Conservation (phyloP, 2,113 vertebrate genomes). For the Phalacrocorax carbo region DNA sequence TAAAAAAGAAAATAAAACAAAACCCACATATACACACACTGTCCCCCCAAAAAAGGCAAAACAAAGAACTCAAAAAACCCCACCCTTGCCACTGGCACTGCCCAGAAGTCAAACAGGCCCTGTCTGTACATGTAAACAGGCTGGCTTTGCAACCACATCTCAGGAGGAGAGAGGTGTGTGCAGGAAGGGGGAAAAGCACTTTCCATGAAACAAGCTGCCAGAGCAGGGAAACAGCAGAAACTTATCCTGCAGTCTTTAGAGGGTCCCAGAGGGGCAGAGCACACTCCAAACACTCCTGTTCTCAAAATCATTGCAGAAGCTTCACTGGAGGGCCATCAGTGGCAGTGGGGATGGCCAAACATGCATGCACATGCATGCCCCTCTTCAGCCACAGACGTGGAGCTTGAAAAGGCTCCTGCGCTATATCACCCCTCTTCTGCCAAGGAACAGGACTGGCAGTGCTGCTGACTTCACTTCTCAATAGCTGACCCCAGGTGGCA, state of each 20-base stretch:
- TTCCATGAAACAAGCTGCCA: background rate
- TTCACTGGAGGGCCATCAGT: background rate
- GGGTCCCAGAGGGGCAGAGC: background rate
- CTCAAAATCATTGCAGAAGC: background rate
- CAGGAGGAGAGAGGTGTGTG: background rate
- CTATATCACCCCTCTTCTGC: background rate
- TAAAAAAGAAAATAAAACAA: background rate
- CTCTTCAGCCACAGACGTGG: background rate
- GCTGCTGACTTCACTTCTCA: background rate
- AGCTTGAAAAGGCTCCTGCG: background rate
- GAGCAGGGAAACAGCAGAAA: background rate
- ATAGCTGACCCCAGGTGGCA: background rate
- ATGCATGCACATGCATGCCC: background rate
- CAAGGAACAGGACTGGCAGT: background rate
- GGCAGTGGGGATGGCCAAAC: background rate
- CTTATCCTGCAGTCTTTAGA: background rate
- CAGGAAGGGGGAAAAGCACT: background rate
- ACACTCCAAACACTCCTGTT: background rate
- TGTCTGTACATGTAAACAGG: accelerated
- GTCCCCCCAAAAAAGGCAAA: too few relatives aligned
- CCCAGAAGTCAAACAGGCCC: background rate
- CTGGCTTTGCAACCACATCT: background rate
- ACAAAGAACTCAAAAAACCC: too few relatives aligned
- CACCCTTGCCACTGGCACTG: background rate
- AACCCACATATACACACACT: too few relatives aligned